Base-by-base conservation (phyloP, 2,797 vertebrate genomes). In the Iguana delicatissima region DNA sequence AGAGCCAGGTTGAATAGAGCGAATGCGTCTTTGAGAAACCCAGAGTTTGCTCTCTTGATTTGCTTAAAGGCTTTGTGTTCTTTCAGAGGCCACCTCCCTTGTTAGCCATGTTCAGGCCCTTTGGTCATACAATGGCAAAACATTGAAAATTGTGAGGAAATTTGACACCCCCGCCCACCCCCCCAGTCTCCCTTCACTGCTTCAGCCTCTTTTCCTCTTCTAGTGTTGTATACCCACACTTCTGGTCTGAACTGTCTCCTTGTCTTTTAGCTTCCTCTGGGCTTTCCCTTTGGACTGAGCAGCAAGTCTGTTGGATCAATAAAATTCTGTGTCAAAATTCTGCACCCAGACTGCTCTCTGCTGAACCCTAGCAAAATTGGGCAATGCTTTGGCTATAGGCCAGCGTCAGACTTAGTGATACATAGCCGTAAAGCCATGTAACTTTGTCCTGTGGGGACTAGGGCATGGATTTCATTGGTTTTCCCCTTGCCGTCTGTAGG, bases 311-410 rank as follows among this genome's bases (percentile, higher is more conserved):
- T 91, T 84, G 80, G 90, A 84, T 91, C 55, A 91, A 91, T 91
- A 91, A 91, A 91, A 84, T 87, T 69, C 90, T 91, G 90, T 91
- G 85, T 91, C 79, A 91, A 84, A 72, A 87, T 87, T 57, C 35
- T 83, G 85, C 80, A 55, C 89, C 69, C 59, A 38, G 89, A 55
- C 46, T 80, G 83, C 89, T 91, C 85, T 91, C 90, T 91, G 32
- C 89, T 22, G 35, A 42, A 76, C 73, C 38, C 35, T 18, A 76
- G 35, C 2, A 76, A 38, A 38, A 74, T 12, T 7, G 4, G 62
- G 32, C 18, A 55, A 12, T 2, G 62, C 46, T 69, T 69, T 64
- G 24, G 18, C 26, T 9, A 16, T 42, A 13, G 38, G 1, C n/a
- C 74, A 32, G n/a, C 32, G 12, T 6, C 2, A 4, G 46, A 20